Conservation (phyloP, 1,140 invertebrate genomes). For the Pentalonia nigronervosa region DNA sequence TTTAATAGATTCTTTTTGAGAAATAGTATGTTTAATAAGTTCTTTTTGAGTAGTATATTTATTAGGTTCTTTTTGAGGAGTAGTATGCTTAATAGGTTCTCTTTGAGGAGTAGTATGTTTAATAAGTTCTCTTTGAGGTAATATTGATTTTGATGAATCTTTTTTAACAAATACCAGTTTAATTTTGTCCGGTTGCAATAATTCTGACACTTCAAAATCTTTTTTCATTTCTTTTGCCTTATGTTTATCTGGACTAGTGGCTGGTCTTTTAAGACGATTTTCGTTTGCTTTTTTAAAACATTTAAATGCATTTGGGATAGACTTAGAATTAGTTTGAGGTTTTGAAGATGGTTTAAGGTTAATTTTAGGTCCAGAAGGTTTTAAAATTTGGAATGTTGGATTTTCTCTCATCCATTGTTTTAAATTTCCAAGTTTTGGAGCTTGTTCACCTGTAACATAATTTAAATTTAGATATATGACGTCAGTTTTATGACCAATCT, state of each 20-base stretch:
- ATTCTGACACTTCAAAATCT: constrained; percentile 60
- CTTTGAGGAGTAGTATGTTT: constrained; percentile 22
- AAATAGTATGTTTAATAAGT: background rate
- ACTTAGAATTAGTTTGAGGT: constrained; percentile 19
- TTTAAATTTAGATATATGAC: background rate
- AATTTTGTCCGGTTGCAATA: constrained; percentile 54
- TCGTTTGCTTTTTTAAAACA: constrained; percentile 14
- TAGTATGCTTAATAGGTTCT: background rate
- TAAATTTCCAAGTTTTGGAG: constrained; percentile 79
- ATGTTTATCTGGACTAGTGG: constrained; percentile 41
- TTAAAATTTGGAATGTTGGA: constrained; percentile 76
- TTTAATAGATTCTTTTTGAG: background rate
- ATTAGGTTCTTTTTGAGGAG: background rate
- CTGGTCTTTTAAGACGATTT: constrained; percentile 59
- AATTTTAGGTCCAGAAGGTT: constrained; percentile 58
- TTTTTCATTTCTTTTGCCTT: constrained; percentile 59
- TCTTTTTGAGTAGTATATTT: constrained; percentile 14
- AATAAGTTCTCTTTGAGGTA: constrained; percentile 45
- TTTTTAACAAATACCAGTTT: constrained; percentile 56
- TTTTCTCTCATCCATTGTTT: constrained; percentile 84
- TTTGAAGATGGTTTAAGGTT: background rate
- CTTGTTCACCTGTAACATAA: constrained; percentile 70
- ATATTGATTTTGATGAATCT: constrained; percentile 59
- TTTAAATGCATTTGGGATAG: background rate
- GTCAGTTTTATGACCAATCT: background rate